Percentiles rank a stretch among this genome's conserved stretches.
Conservation (phyloP, 2,113 vertebrate species). For the Sebastes schlegelii region DNA sequence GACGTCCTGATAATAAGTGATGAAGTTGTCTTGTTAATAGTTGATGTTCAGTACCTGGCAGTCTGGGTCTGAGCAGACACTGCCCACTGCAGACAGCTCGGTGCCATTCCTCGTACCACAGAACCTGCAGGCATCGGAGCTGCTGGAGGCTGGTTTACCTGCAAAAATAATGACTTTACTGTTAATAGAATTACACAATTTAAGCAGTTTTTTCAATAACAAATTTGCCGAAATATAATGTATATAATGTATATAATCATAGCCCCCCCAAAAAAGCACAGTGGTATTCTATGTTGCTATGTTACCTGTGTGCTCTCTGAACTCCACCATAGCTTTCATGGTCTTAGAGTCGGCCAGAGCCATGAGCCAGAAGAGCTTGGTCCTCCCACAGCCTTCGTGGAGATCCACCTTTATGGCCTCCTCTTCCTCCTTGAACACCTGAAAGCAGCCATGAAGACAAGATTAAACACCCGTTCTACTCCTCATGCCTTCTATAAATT, state of each 20-base stretch:
- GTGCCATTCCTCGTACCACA: slow-evolving; percentile 97
- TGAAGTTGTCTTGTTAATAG: not conserved
- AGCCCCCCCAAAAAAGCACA: not conserved
- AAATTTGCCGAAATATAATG: not conserved
- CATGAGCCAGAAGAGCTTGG: slow-evolving; percentile 99
- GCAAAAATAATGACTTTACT: slow-evolving; percentile 23
- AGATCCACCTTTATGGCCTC: slow-evolving; percentile 99
- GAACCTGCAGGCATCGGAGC: slow-evolving; percentile 96
- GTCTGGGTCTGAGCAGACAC: slow-evolving; percentile 95
- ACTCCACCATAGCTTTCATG: slow-evolving; percentile 99
- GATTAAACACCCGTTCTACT: not conserved
- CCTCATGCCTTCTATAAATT: not conserved
- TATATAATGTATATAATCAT: not conserved
- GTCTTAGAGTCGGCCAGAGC: slow-evolving; percentile 98
- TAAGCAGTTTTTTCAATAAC: not conserved
- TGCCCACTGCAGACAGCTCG: slow-evolving; percentile 96
- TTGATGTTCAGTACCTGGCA: slow-evolving; percentile 89
- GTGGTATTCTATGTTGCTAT: not conserved
- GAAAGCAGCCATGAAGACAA: slow-evolving; percentile 17
- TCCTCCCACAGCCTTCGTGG: slow-evolving; percentile 97
- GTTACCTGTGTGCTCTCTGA: slow-evolving; percentile 98
- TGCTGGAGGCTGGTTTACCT: slow-evolving; percentile 98
- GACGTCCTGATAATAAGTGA: too few species aligned
- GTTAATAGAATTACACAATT: not conserved
- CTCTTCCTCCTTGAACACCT: slow-evolving; percentile 99